Evolutionary conservation across 2,113 vertebrate species (phyloP), one percentile per base, ranked within the genome.

Genomic region (Parus major): DNA sequence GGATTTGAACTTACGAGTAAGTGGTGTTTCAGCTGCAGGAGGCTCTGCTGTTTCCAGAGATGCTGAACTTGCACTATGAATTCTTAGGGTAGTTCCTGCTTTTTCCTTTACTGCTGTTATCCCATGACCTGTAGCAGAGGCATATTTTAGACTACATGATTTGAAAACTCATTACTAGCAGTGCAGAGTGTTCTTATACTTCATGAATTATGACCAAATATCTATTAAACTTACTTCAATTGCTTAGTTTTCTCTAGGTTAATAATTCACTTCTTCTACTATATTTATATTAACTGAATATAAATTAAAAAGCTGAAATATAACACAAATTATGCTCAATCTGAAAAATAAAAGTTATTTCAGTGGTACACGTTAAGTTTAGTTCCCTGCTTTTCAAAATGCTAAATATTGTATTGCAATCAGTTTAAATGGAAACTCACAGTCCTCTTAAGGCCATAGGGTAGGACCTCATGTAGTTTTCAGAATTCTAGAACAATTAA

Each of bases 71-170:
- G 95, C 57, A 22, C 92, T 97, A 47, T 98, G 98, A 61, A 99
- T 98, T 88, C 98, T 96, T 24, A 99, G 97, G 10, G 99, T 99
- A 84, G 98, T 98, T 61, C 98, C 99, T 55, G 99, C 99, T 97
- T 99, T 99, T 90, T 98, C 98, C 84, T 98, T 99, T 56, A 99
- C 99, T 14, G 99, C 99, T 52, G 98, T 99, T 95, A 99, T 96
- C 20, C 99, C 98, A 39, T 99, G 99, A 87, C 99, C 99, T 99
- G 78, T 82, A 92, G 68, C 61, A 95, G 36, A 65, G 39, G 33
- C 7, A 12, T 24, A 69, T 71, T 93, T 91, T 52, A 90, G 18
- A 90, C 36, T 33, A n/a, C 4, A 66, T 27, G 15, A 83, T 68
- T 59, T 86, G 64, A 88, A 92, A 92, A 88, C 7, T 27, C 61